Conservation (phyloP, 1,140 invertebrate genomes). For the Drosophila lacertosa region DNA sequence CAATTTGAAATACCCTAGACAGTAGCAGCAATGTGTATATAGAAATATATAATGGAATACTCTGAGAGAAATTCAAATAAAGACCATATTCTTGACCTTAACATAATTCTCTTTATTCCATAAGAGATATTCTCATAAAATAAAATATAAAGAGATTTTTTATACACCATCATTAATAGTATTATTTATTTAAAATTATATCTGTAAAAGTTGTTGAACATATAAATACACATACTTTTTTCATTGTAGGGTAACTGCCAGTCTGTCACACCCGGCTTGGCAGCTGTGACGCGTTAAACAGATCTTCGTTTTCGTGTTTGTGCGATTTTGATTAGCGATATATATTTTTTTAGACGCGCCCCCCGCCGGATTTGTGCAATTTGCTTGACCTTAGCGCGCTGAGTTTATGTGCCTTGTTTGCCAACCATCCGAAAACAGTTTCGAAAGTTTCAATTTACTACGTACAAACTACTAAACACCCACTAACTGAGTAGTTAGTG, state of each 20-base stretch:
- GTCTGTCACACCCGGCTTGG: neutral
- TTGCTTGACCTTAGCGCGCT: slow-evolving; percentile 45
- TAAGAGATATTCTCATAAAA: too few species aligned
- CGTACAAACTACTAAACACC: slow-evolving; percentile 14
- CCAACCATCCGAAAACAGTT: slow-evolving; percentile 39
- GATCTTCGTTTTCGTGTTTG: slow-evolving; percentile 28
- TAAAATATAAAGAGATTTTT: too few species aligned
- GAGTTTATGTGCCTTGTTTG: slow-evolving; percentile 44
- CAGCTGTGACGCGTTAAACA: slow-evolving; percentile 13
- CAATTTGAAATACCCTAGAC: slow-evolving; percentile 54
- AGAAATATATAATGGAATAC: too few species aligned
- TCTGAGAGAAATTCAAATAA: too few species aligned
- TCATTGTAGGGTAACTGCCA: neutral
- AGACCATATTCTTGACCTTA: too few species aligned
- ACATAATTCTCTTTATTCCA: too few species aligned
- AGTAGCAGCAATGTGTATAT: neutral
- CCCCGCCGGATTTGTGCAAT: slow-evolving; percentile 51
- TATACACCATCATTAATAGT: too few species aligned
- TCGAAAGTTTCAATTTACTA: slow-evolving; percentile 47
- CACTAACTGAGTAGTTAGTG: neutral
- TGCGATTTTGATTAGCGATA: slow-evolving; percentile 40
- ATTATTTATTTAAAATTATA: neutral
- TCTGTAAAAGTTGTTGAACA: neutral
- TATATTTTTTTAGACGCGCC: slow-evolving; percentile 44
- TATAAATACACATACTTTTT: neutral